Conservation (phyloP, 2,797 vertebrate species). For the Sebastes oblongus region DNA sequence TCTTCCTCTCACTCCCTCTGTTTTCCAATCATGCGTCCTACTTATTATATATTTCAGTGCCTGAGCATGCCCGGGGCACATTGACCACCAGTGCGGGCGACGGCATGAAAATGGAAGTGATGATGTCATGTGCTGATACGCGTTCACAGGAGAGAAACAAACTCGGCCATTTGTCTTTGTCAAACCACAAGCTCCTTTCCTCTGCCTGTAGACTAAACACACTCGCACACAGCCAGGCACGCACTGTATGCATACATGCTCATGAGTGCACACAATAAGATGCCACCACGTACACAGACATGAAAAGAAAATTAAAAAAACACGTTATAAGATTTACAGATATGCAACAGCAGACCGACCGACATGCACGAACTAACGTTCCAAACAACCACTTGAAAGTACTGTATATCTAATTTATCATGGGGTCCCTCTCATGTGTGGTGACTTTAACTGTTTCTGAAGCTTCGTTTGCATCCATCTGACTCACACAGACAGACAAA, state of each 20-base stretch:
- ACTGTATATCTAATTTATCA: slow-evolving; percentile 35
- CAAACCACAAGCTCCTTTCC: slow-evolving; percentile 62
- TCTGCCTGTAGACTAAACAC: slow-evolving; percentile 75
- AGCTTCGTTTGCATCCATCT: slow-evolving; percentile 40
- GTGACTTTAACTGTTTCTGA: slow-evolving; percentile 48
- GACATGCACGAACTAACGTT: slow-evolving; percentile 4
- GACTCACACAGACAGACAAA: slow-evolving; percentile 46
- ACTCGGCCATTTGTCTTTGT: slow-evolving; percentile 64
- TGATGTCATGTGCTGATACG: slow-evolving; percentile 67
- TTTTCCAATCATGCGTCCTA: slow-evolving; percentile 18
- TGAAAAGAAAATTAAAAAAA: not conserved
- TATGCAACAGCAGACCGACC: not conserved
- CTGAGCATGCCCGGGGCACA: slow-evolving; percentile 9
- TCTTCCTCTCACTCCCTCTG: slow-evolving; percentile 16
- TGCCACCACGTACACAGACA: not conserved
- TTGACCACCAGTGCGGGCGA: slow-evolving; percentile 19
- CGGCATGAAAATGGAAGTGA: slow-evolving; percentile 49
- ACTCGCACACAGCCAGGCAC: slow-evolving; percentile 24
- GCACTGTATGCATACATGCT: slow-evolving; percentile 19
- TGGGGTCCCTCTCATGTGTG: slow-evolving; percentile 29
- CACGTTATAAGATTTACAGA: not conserved
- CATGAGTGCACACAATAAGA: slow-evolving; percentile 32
- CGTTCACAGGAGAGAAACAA: slow-evolving; percentile 52
- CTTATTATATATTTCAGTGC: slow-evolving; percentile 27
- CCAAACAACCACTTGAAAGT: slow-evolving; percentile 33